Evolutionary conservation across 2,888 invertebrate genomes (phyloP), one percentile per base, ranked within the genome.

Genomic region (Lasioglossum pauxillum): DNA sequence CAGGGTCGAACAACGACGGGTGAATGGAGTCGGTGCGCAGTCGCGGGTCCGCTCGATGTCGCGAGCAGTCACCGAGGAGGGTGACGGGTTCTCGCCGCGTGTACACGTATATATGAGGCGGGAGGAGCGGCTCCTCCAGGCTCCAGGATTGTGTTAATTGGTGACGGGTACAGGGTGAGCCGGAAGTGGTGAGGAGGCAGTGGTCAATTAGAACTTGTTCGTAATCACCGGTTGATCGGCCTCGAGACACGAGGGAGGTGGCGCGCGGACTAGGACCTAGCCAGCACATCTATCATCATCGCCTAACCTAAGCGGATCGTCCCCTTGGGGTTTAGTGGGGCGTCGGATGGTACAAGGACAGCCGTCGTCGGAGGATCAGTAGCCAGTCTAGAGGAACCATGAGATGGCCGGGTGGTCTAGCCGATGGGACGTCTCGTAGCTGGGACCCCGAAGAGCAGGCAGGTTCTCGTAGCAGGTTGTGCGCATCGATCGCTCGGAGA

Each of bases 11-110:
- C 31, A 16, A 31, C 27, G 60, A 27, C 27, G 64, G 35, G 82
- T 53, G 81, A 77, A 81, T n/a, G 73, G 85, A 83, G 87, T 41
- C 35, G 35, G 64, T 90, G 92, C 93, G 93, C 93, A 91, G 87
- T 88, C 88, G 92, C 86, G 83, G 64, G 80, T 44, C 87, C 86
- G 90, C 88, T 93, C 92, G 92, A 93, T 93, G 93, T 90, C 91
- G 87, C 69, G 69, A 38, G 69, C 89, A 90, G 85, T 88, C 80
- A 89, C 82, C 86, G 88, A 85, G 79, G 84, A 83, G 88, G 90
- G 89, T 91, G 92, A 92, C 92, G 92, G 92, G 93, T 93, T 90
- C 92, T 92, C 93, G 92, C 93, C 93, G 91, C 92, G 91, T 84
- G 89, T 85, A 73, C 75, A 77, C 79, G 85, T 87, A 87, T 85